Conservation (phyloP, 37 sponge, comb jelly and placozoan species). For the Tethya wilhelma region DNA sequence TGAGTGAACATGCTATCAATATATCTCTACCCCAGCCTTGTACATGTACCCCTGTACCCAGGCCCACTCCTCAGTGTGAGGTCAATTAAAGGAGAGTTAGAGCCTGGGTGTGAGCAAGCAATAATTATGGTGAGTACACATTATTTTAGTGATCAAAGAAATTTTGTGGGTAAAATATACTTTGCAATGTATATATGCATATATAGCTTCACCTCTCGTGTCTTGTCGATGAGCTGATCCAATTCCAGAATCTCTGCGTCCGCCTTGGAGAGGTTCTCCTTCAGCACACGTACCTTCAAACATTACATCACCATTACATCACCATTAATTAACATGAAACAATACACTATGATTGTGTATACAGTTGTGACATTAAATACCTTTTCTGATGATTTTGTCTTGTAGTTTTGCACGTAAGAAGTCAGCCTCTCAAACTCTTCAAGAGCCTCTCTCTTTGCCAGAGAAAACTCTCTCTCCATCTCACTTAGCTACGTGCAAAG, state of each 20-base stretch:
- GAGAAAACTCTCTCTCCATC: conserved; percentile 12
- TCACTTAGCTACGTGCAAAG: conserved; percentile 3
- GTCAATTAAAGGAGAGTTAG: no score
- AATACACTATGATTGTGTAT: background rate
- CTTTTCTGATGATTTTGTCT: conserved; percentile 36
- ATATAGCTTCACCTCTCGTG: conserved; percentile 28
- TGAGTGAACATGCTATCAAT: no score
- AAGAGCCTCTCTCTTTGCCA: background rate
- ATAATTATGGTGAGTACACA: no score
- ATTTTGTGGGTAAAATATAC: no score
- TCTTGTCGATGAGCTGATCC: conserved; percentile 57
- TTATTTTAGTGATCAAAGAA: no score
- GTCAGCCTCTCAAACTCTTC: conserved; percentile 31
- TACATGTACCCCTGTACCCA: no score
- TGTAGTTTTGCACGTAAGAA: conserved; percentile 32
- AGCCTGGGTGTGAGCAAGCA: no score
- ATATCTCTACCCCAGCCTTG: no score
- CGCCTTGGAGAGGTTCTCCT: conserved; percentile 56
- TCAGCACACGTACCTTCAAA: conserved; percentile 49
- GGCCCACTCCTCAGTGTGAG: no score
- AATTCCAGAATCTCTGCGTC: conserved; percentile 59
- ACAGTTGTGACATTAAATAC: background rate
- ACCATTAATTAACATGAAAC: background rate
- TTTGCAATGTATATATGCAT: no score
- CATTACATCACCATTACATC: background rate